Evolutionary conservation across 2,888 invertebrate genomes (phyloP).

Genomic region (Polymixis lichenea): DNA sequence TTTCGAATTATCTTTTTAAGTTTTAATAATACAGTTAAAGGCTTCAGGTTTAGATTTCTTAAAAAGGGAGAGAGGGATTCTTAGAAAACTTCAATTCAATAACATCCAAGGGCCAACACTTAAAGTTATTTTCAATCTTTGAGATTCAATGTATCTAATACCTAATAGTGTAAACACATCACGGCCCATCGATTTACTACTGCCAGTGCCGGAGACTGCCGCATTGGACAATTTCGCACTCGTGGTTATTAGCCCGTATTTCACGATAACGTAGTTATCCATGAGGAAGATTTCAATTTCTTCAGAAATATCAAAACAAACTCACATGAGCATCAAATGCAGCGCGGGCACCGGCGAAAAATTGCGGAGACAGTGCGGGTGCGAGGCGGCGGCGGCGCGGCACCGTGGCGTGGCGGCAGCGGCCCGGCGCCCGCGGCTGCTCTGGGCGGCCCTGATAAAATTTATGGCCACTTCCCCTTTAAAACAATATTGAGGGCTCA

Average conservation of each 20-base stretch:
- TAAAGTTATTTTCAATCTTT: not conserved
- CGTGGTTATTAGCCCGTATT: constrained; percentile 64
- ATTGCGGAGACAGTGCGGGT: constrained; percentile 81
- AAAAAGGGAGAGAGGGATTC: not conserved
- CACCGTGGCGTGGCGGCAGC: constrained; percentile 68
- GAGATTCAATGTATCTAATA: constrained; percentile 26
- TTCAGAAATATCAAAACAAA: constrained; percentile 80
- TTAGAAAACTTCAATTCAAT: not conserved
- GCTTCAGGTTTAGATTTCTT: not conserved
- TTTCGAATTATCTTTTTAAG: constrained; percentile 1
- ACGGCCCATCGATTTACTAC: constrained; percentile 54
- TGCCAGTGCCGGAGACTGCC: constrained; percentile 48
- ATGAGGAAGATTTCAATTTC: constrained; percentile 79
- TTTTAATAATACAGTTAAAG: not conserved
- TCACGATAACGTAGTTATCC: constrained; percentile 69
- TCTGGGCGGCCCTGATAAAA: constrained; percentile 90
- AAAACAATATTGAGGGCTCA: constrained; percentile 91
- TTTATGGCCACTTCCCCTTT: constrained; percentile 91
- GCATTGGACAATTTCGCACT: constrained; percentile 59
- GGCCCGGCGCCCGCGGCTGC: constrained; percentile 77
- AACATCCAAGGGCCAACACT: constrained; percentile 4
- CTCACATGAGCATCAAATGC: constrained; percentile 84
- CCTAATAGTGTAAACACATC: constrained; percentile 44
- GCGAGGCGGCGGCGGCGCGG: constrained; percentile 66
- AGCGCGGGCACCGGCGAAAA: constrained; percentile 84